Base-by-base conservation (phyloP, 1,140 invertebrate species). In the Acromyrmex charruanus region DNA sequence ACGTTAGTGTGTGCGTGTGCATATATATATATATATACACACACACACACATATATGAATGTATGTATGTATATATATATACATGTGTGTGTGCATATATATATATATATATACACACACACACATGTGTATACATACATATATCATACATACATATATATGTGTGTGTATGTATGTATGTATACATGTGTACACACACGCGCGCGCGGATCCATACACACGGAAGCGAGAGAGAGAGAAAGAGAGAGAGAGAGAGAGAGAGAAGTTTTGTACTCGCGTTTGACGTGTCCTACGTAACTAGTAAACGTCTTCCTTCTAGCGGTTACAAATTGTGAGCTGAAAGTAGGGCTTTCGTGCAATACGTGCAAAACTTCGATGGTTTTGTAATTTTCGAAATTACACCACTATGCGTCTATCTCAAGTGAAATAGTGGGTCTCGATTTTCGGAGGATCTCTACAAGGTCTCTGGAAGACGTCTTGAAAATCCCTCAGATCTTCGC, bases 241-340 rank as follows among this genome's bases (percentile, higher is more conserved):
- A 49, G 25, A 58, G 39, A 49, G 7, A 12, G 51, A 49, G 18
- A 77, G 16, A 77, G 16, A 77, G 3, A 58, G 10, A 63, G 6
- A 74, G 90, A 91, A 93, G 90, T 92, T 93, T 93, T 93, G 92
- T 93, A 92, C 89, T 87, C 72, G n/a, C 65, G 84, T 87, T 89
- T 89, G 86, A 89, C 77, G 87, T 88, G 90, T 92, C 92, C 89
- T 93, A 88, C 90, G 75, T 91, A 93, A 93, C 92, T 93, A 93
- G 89, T 72, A 92, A 88, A 93, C 89, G 93, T 94, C 93, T 94
- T 94, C 93, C 93, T 94, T 91, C 86, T 88, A 91, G 87, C 90
- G 89, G 91, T 85, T 86, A 88, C 55, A 69, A 91, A 92, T 55
- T 80, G 87, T 77, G 65, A 91, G 75, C 79, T 88, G 74, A 88